These are phyloP conservation scores for Heliconius congener DNA, from an alignment of 1,140 invertebrate species.

Conservation along the genomic window DNA sequence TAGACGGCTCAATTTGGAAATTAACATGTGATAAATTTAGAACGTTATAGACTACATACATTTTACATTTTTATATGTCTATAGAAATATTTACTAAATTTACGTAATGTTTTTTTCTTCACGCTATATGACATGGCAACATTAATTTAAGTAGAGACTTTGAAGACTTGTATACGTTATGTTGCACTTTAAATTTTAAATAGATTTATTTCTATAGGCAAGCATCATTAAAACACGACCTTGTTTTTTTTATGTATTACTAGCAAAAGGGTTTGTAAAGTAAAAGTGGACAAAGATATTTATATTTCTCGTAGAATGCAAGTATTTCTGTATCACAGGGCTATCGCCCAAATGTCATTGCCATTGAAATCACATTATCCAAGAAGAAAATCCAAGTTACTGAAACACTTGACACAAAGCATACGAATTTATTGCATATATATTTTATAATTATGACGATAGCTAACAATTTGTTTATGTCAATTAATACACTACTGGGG, in stretches of 20 bases:
- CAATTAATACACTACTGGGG: too few relatives aligned
- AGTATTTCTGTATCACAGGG: not conserved
- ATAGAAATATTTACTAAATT: too few relatives aligned
- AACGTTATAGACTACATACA: not conserved
- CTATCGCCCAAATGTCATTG: not conserved
- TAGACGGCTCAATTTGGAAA: slow-evolving; percentile 6
- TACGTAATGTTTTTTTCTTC: too few relatives aligned
- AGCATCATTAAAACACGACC: slow-evolving; percentile 8
- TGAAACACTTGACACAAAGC: too few relatives aligned
- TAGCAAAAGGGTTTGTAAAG: not conserved
- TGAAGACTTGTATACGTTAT: not conserved
- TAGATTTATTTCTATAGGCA: slow-evolving; percentile 10
- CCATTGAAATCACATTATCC: not conserved
- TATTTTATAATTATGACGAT: too few relatives aligned
- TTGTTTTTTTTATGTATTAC: not conserved
- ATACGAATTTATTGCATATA: too few relatives aligned
- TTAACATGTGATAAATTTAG: slow-evolving; percentile 22
- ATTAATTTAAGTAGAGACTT: not conserved
- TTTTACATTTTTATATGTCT: not conserved
- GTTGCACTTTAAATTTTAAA: not conserved
- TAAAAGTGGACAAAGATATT: slow-evolving; percentile 4
- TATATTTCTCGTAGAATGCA: not conserved
- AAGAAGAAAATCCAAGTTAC: too few relatives aligned
- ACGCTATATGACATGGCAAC: not conserved
- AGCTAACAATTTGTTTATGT: too few relatives aligned